These are phyloP conservation scores for Coelogynopora nodosa DNA, from an alignment of 2,888 invertebrate species.

Conservation along the genomic window DNA sequence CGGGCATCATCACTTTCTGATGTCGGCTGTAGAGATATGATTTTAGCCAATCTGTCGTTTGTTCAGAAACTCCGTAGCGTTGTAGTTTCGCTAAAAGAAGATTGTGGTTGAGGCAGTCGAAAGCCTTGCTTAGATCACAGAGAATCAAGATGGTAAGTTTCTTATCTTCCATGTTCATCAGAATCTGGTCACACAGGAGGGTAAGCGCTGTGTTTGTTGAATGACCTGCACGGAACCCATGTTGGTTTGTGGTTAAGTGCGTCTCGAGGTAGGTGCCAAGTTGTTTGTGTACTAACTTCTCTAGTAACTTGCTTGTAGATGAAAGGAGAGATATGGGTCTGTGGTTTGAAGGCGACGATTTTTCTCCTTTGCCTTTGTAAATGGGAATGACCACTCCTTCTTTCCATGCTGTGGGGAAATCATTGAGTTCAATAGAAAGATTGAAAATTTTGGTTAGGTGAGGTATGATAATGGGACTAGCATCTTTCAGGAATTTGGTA, in stretches of 20 bases:
- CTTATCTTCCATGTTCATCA: background rate
- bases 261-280: slow-evolving; percentile 1
- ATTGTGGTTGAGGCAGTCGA: background rate
- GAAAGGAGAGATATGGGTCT: slow-evolving; percentile 12
- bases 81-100: background rate
- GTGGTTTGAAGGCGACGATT: slow-evolving; percentile 8
- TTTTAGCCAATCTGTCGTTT: background rate
- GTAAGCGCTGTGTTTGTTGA: slow-evolving; percentile 10
- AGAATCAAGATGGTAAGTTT: background rate
- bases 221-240: background rate
- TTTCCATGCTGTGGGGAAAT: background rate
- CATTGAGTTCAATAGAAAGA: slow-evolving; percentile 5
- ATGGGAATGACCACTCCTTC: slow-evolving; percentile 22
- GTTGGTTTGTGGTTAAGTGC: slow-evolving; percentile 1
- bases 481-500: too few relatives aligned
- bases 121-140: background rate
- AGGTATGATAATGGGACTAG: too few relatives aligned
- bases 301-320: slow-evolving; percentile 31
- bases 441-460: slow-evolving; percentile 2
- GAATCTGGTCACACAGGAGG: slow-evolving; percentile 9
- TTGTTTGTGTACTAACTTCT: slow-evolving; percentile 27
- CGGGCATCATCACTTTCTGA: too few relatives aligned
- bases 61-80: background rate
- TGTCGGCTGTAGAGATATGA: too few relatives aligned
- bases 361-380: slow-evolving; percentile 1